Evolutionary conservation across 2,797 vertebrate genomes (phyloP).

Genomic region (Eupleurogrammus muticus): DNA sequence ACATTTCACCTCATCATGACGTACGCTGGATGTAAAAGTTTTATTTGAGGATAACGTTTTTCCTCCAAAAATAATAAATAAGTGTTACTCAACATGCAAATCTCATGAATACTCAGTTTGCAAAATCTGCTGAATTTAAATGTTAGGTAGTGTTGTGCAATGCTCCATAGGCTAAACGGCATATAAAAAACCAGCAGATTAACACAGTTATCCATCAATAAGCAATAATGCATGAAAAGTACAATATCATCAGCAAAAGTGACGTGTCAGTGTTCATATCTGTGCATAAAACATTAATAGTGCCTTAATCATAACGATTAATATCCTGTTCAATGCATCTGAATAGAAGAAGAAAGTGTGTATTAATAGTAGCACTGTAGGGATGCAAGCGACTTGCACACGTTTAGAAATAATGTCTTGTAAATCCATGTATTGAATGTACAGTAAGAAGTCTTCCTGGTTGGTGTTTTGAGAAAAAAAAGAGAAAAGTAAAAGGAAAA

Average conservation of each 20-base stretch:
- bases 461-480: constrained; percentile 25
- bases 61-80: no score
- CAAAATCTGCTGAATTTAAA: neutral
- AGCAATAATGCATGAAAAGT: constrained; percentile 77
- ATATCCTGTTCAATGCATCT: constrained; percentile 28
- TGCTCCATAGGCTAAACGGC: neutral
- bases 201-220: constrained; percentile 40
- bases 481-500: constrained; percentile 12
- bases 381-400: constrained; percentile 21
- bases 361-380: constrained; percentile 25
- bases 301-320: constrained; percentile 76
- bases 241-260: constrained; percentile 35
- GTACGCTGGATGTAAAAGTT: neutral
- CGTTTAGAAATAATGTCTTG: constrained; percentile 34
- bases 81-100: neutral
- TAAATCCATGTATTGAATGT: constrained; percentile 69
- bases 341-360: constrained; percentile 43
- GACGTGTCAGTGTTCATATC: constrained; percentile 31
- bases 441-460: constrained; percentile 63
- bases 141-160: neutral
- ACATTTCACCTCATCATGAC: no score
- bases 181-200: constrained; percentile 40
- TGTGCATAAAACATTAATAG: constrained; percentile 64
- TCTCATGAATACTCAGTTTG: neutral
- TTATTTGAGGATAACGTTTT: no score